Evolutionary conservation across 2,888 invertebrate genomes (phyloP).

Genomic region (Eristalinus sepulchralis): DNA sequence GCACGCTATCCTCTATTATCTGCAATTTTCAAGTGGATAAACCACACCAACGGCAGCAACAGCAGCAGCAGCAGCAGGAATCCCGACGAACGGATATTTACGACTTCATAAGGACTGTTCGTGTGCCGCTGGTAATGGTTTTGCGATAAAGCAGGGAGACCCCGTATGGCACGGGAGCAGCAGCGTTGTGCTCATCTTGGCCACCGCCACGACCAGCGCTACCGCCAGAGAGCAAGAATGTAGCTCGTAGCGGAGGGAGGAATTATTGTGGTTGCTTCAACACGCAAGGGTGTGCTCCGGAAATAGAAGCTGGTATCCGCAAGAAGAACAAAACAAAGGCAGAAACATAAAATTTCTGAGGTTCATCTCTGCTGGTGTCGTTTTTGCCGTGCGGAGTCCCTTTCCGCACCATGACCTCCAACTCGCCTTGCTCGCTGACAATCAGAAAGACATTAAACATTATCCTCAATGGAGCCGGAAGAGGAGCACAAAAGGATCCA

Average conservation of each 20-base stretch:
- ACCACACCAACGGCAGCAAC: conserved; percentile 11
- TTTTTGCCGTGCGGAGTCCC: conserved; percentile 1
- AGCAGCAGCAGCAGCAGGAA: conserved; percentile 27
- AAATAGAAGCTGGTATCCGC: conserved; percentile 12
- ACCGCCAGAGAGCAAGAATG: conserved; percentile 32
- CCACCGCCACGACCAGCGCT: conserved; percentile 2
- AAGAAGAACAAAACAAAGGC: neutral
- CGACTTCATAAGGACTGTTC: conserved; percentile 63
- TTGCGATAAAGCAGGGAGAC: conserved; percentile 50
- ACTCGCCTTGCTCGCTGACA: conserved; percentile 25
- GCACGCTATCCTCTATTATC: conserved; percentile 61
- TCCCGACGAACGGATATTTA: conserved; percentile 49
- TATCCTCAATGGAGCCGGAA: conserved; percentile 30
- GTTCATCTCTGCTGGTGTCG: conserved; percentile 10
- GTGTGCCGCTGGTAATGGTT: conserved; percentile 55
- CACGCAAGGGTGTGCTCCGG: conserved; percentile 23
- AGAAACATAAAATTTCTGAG: conserved; percentile 11
- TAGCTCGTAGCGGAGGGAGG: conserved; percentile 29
- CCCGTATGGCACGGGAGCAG: conserved; percentile 7
- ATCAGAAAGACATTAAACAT: conserved; percentile 66
- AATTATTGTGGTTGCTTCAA: conserved; percentile 55
- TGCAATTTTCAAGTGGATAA: conserved; percentile 59
- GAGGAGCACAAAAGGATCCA: conserved; percentile 1
- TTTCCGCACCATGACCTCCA: conserved; percentile 30
- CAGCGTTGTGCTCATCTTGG: conserved; percentile 30